A percentile compares a stretch with the other conserved stretches of the same genome.
phyloP scores from a whole-genome alignment of 1,140 invertebrate genomes.

The Bilobella aurantiaca region DNA sequence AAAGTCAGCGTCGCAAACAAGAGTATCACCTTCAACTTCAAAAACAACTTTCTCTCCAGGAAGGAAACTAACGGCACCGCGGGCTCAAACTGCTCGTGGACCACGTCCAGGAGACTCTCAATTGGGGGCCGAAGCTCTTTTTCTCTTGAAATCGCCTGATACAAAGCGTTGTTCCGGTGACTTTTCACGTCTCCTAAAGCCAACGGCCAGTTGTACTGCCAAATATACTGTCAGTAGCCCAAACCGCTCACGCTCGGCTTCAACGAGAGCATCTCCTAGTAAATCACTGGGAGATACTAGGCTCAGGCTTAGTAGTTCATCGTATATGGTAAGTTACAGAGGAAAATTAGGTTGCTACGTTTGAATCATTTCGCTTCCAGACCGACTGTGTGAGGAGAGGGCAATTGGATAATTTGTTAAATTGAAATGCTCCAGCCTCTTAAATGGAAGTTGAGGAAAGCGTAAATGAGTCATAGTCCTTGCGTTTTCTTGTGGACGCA shows the following conservation, averaged over 20 bases:
- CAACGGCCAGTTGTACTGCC: not conserved
- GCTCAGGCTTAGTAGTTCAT: not conserved
- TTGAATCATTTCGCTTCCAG: not conserved
- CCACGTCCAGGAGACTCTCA: not conserved
- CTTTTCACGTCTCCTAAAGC: not conserved
- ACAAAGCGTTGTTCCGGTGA: not conserved
- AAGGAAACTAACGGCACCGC: not conserved
- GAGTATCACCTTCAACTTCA: not conserved
- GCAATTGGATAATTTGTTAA: not conserved
- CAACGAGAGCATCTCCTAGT: not conserved
- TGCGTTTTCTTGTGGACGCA: no score
- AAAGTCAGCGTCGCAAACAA: not conserved
- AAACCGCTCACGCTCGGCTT: not conserved
- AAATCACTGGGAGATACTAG: not conserved
- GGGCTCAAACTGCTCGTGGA: not conserved
- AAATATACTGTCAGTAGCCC: not conserved
- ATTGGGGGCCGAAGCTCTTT: not conserved
- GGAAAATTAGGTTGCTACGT: not conserved
- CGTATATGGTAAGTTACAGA: not conserved
- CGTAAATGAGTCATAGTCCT: no score
- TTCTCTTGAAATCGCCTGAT: not conserved
- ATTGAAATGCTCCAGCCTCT: no score
- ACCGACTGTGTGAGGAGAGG: not conserved
- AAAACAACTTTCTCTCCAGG: not conserved
- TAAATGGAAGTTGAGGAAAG: no score